Conservation (phyloP, 2,888 invertebrate genomes). For the Epinotia bilunana region DNA sequence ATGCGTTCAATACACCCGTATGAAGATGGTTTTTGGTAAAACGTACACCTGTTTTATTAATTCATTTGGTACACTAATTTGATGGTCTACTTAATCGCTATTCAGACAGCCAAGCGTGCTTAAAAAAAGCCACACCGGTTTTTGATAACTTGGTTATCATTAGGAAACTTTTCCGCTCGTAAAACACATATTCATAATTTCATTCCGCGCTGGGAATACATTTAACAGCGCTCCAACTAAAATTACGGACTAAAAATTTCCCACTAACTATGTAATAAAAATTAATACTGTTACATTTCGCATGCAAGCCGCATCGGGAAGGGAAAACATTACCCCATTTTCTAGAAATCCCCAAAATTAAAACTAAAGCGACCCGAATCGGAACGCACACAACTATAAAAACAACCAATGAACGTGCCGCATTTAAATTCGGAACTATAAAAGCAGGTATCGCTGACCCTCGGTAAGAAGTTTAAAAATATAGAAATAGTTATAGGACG, state of each 20-base stretch:
- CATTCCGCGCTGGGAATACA: constrained; percentile 15
- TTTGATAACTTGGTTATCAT: constrained; percentile 24
- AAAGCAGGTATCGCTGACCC: constrained; percentile 80
- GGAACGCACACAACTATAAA: constrained; percentile 72
- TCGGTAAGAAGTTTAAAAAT: constrained; percentile 82
- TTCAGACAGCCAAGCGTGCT: background rate
- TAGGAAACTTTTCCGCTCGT: constrained; percentile 9
- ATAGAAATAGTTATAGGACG: constrained; percentile 78
- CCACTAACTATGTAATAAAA: constrained; percentile 42
- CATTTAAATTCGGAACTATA: constrained; percentile 73
- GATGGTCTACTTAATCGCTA: background rate
- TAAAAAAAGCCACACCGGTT: background rate
- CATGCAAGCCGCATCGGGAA: constrained; percentile 63
- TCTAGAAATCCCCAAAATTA: constrained; percentile 74
- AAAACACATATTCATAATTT: constrained; percentile 32
- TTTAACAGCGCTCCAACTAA: constrained; percentile 30
- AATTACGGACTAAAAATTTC: constrained; percentile 40
- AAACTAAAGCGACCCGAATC: constrained; percentile 82
- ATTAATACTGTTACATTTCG: constrained; percentile 49
- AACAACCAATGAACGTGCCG: constrained; percentile 72
- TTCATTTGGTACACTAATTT: background rate
- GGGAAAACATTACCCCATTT: constrained; percentile 52
- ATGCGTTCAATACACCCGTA: background rate
- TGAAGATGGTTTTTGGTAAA: too few relatives aligned
- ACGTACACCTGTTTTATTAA: too few relatives aligned